Base-by-base conservation (phyloP, 92 coral and sea anemone genomes). In the Parazoanthus atlanticus region DNA sequence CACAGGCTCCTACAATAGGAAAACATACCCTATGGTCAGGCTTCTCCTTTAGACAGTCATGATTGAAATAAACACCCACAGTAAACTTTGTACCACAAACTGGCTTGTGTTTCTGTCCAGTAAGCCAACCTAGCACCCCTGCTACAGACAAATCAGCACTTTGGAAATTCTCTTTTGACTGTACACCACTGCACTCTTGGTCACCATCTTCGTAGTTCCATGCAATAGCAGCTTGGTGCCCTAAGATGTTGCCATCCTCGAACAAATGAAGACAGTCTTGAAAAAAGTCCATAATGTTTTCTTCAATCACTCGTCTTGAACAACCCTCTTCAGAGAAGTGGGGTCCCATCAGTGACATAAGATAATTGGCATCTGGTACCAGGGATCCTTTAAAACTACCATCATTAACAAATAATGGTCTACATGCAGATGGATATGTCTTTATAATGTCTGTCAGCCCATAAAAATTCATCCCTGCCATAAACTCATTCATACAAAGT, bases 311-410 rank as follows among this genome's bases (percentile, higher is more conserved):
- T 46, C 80, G 86, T 78, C 92, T 76, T 36, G 89, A 85, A 31
- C 52, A 85, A 64, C 92, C 92, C 74, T 66, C 86, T 78, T 78
- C 85, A 13, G 89, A 90, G 69, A 25, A 90, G 66, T 84, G 70
- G 31, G 92, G 89, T 25, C 80, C 64, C 78, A 89, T 28, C 47
- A 89, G 56, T 26, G 89, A 89, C 49, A 85, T 32, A 31, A 89
- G 69, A 69, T 89, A 89, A 41, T 89, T 78, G 64, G 92, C 92
- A 84, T 89, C 92, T 28, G 92, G 92, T 46, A 52, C 56, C 26
- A 89, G 84, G 79, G 58, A 25, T 36, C 85, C 88, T 17, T 77
- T 85, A 71, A 85, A 89, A 40, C 34, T 86, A 61, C 80, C 92
- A 88, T 67, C 58, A 74, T 75, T 74, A 31, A 89, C 89, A 67